Base-by-base conservation (phyloP, 2,113 vertebrate genomes). In the Psilopsiagon aurifrons region DNA sequence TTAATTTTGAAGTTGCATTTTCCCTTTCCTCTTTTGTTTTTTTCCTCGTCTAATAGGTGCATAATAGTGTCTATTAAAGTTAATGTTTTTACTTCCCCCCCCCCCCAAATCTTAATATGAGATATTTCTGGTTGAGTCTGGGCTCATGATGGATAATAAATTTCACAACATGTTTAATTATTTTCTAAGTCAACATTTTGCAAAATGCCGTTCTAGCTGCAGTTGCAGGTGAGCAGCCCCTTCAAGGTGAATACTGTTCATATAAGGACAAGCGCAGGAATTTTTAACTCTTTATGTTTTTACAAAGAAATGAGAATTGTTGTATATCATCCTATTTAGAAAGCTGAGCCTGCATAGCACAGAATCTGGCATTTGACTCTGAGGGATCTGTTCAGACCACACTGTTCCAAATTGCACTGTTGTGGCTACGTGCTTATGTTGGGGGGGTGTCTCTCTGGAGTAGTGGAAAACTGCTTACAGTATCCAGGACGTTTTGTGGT, bases 1-100 rank as follows among this genome's bases (percentile, higher is more conserved):
- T 96, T 88, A 79, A 77, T 92, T 95, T 76, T 90, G 37, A 94
- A 94, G 31, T 94, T 93, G 33, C 57, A 28, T 88, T 95, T 91
- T 63, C 18, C 22, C 31, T 86, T 74, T 84, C 15, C 16, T 57
- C 15, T 71, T 76, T 74, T 76, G 17, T 27, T 70, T 74, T 24
- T 73, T 66, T 64, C 16, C 33, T 62, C 2, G 4, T 81, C 23
- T 59, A 20, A 28, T 31, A 63, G 18, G 2, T 52, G 4, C 29
- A 52, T 31, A 86, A 52, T 68, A 83, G 29, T 52, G 31, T 18
- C 66, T 19, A 51, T 31, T 73, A 76, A 68, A 15, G 11, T 52
- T 82, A 44, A 55, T 35, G 1, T 8, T 64, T 54, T 77, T 66
- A 57, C 23, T 44, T 17, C n/a, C n/a, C n/a, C n/a, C 71, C 35